Evolutionary conservation across 2,797 vertebrate genomes (phyloP), one percentile per base, ranked within the genome.

Genomic region (Discoglossus pictus): DNA sequence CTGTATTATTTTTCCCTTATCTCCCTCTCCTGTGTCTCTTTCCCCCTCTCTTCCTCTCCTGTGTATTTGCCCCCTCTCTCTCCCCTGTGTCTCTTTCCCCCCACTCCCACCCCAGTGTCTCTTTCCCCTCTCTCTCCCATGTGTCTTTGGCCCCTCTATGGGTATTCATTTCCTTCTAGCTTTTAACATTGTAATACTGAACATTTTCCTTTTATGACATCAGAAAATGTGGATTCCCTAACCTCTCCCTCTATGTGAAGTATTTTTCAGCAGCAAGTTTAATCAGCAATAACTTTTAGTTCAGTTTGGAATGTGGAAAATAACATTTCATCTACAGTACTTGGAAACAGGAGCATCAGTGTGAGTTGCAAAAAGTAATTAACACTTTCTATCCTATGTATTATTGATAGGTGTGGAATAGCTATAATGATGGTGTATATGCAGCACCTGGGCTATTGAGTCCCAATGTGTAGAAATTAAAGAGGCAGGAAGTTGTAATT

Each of bases 191-290:
- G 61, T 62, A 62, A 69, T 69, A 59, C 40, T 34, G 39, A 69
- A 62, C 55, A 48, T 61, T 51, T 69, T 34, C 66, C 51, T 47
- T 69, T 69, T 55, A 54, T 58, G 67, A 63, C 42, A 70, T 69
- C 51, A 55, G 58, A 62, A 62, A 47, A 62, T 62, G 55, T 51
- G 58, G 34, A 69, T 61, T 55, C 56, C 51, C 34, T n/a, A 51
- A 51, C 54, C 55, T 52, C 65, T 69, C 48, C 21, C 59, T 40
- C 40, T 31, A 42, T 21, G 59, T 42, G 11, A 7, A 48, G 40
- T 42, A 61, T 62, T 52, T 61, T 62, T 36, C 48, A 42, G 43
- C 67, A 15, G 35, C 24, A 34, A 51, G 59, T 63, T 70, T 51
- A 70, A 63, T 70, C 59, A 56, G 43, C 67, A 70, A 42, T 70